Evolutionary conservation across 2,888 invertebrate genomes (phyloP), one percentile per base, ranked within the genome.

Genomic region (Pyrgus malvae): DNA sequence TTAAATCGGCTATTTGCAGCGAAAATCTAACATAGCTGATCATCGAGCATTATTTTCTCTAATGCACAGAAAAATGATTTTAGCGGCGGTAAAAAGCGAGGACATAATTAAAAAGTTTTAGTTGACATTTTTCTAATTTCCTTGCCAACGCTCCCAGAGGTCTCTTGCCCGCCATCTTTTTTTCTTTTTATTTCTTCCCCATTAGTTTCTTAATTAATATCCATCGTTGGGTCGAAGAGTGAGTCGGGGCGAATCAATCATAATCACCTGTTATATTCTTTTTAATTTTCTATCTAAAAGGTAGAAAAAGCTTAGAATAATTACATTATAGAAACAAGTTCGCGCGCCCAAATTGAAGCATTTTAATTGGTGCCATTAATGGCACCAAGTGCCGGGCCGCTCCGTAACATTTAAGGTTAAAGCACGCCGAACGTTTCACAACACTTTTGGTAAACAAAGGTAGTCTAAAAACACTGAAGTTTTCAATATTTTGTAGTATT

Each of bases 181-280:
- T 81, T 50, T 23, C 38, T 76, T 75, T 76, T 75, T 76, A 29
- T 41, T 44, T 54, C 54, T 46, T 44, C 63, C 71, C 83, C 84
- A 86, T 87, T 86, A 86, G 83, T 84, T 86, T 80, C 79, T 83
- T 86, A 88, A 87, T 88, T 87, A 86, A 87, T 85, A 87, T 75
- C 78, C 76, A 74, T 66, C 63, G 72, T 68, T 63, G 65, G 61
- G 58, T 67, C 72, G 65, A 70, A 75, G 77, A 69, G 69, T 63
- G 65, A 68, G 69, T 63, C 65, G 68, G 59, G 66, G 64, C 69
- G 78, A 78, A 88, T 87, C 87, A 85, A 87, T 88, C 86, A 84
- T 86, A 80, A 83, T 86, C 83, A 78, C 69, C 69, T 68, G 77
- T 68, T 78, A 74, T 78, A 80, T 78, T 74, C 75, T 65, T 78